Percentiles rank a stretch among this genome's conserved stretches.
phyloP scores from a whole-genome alignment of 2,113 vertebrate species.

The crab-eating macaque (Macaca fascicularis) region T2T-MFA8v1.1 NC_088380.1:20600501-20601000 shows the following conservation, averaged over 20 bases:
- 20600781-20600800: background rate
- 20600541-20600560: constrained; percentile 37
- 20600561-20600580: constrained; percentile 38
- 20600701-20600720: background rate
- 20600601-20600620: background rate
- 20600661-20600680: background rate
- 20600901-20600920: background rate
- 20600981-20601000: background rate
- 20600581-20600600: background rate
- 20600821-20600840: background rate
- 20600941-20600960: background rate
- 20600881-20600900: background rate
- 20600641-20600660: background rate
- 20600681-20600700: background rate
- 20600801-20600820: background rate
- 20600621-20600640: background rate
- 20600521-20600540: constrained; percentile 24
- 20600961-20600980: background rate
- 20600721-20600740: background rate
- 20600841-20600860: background rate
- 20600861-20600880: background rate
- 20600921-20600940: background rate
- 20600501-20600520: constrained; percentile 47
- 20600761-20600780: background rate
- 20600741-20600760: background rate